These are phyloP conservation scores for Menidia menidia DNA, from an alignment of 2,797 vertebrate species.

Conservation along the genomic window DNA sequence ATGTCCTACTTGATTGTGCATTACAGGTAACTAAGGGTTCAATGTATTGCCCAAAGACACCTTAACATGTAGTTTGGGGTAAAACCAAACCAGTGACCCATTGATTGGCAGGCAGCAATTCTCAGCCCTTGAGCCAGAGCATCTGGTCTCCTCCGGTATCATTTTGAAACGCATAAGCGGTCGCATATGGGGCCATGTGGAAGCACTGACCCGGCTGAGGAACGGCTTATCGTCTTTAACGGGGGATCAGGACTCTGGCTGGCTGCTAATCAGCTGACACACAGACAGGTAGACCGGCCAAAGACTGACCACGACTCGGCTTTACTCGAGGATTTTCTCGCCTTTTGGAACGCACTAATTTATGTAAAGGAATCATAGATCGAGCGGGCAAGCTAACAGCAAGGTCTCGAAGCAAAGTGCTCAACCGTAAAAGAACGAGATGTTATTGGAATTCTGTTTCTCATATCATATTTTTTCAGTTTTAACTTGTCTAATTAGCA, in stretches of 20 bases:
- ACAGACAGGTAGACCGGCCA: not conserved
- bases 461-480: too few relatives aligned
- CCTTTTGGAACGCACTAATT: not conserved
- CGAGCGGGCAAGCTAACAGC: not conserved
- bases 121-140: too few relatives aligned
- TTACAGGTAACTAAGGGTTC: too few relatives aligned
- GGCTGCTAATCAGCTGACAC: conserved; percentile 41
- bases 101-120: too few relatives aligned
- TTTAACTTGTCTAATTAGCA: too few relatives aligned
- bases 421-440: not conserved
- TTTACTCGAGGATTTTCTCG: not conserved
- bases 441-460: too few relatives aligned
- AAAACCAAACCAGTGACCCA: too few relatives aligned
- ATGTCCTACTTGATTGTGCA: too few relatives aligned
- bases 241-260: conserved; percentile 67
- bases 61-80: too few relatives aligned
- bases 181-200: conserved; percentile 71
- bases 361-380: not conserved
- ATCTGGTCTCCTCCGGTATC: conserved; percentile 44
- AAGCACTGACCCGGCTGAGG: conserved; percentile 72
- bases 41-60: too few relatives aligned
- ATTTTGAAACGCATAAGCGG: conserved; percentile 65
- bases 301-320: conserved; percentile 7
- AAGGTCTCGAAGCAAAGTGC: not conserved
- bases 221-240: conserved; percentile 79